Base-by-base conservation (phyloP, 2,797 vertebrate species). In the Cetoscarus ocellatus region DNA sequence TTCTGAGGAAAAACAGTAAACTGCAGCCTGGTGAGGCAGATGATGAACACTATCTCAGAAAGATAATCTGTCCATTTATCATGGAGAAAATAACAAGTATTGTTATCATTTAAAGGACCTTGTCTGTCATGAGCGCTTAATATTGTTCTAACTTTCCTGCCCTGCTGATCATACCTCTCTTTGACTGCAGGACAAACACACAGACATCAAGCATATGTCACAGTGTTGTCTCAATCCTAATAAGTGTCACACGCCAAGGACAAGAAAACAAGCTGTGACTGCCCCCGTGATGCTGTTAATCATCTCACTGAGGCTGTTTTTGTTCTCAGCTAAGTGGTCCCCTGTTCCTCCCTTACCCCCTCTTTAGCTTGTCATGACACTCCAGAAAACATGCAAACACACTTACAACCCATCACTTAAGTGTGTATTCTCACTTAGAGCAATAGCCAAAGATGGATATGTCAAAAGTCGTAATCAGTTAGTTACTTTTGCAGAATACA, bases 221-320 rank as follows among this genome's bases (percentile, higher is more conserved):
- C n/a, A 56, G 43, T 35, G 35, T 52, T 47, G 61, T 70, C 71
- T 82, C 72, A 69, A 52, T 79, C 47, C 56, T 61, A 77, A 69
- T 81, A 66, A 70, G 51, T 70, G 78, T 80, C 82, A 79, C 76
- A 73, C 7, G 36, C 42, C 79, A 83, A 87, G 79, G 80, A 69
- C 82, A 68, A 52, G 78, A 77, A 77, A 78, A 76, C 78, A 77
- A 75, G 71, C 57, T 13, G 65, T 40, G 68, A 43, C 48, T 42
- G 54, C 38, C 64, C 38, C 36, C 50, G 64, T 40, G 17, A 54
- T 51, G 72, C 65, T 65, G 35, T 83, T 78, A 82, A 87, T 88
- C 68, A 84, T 75, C 56, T 79, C 34, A 57, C 49, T 58, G 18
- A 6, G 47, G 18, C 55, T 69, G 27, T 27, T 66, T 73, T 85